Percentiles rank a stretch among this genome's conserved stretches.
phyloP scores from a whole-genome alignment of 2,113 vertebrate species.

The Xiphias gladius region DNA sequence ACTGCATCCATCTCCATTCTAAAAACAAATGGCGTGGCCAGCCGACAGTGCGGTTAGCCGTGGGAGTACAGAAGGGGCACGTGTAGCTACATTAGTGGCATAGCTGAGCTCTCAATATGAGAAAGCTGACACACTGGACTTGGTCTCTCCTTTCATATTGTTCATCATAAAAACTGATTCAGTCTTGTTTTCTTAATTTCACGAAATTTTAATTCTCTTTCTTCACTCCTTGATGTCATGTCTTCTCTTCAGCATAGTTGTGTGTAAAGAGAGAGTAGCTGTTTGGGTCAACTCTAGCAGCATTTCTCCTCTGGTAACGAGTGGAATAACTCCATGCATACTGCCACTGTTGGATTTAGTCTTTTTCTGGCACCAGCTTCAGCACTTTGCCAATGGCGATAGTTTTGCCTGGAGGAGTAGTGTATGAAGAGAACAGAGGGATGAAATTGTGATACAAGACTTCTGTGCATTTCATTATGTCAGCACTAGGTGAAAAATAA shows the following conservation, averaged over 20 bases:
- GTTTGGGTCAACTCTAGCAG: conserved; percentile 91
- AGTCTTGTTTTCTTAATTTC: conserved; percentile 80
- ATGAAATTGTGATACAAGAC: no score
- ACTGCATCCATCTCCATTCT: conserved; percentile 80
- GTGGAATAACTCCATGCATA: conserved; percentile 85
- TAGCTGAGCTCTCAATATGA: conserved; percentile 99
- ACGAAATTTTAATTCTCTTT: conserved; percentile 63
- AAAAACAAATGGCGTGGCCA: conserved; percentile 75
- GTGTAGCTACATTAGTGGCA: conserved; percentile 95
- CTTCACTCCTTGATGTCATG: conserved; percentile 54
- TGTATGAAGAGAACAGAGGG: not conserved
- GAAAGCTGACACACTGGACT: conserved; percentile 99
- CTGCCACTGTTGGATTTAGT: conserved; percentile 88
- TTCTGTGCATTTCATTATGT: not conserved
- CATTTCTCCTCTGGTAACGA: conserved; percentile 89
- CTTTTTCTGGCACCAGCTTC: conserved; percentile 99
- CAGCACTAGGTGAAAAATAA: not conserved
- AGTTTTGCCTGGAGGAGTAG: conserved; percentile 91
- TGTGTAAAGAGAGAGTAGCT: conserved; percentile 90
- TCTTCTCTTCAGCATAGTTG: conserved; percentile 84
- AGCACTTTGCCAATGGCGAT: conserved; percentile 99
- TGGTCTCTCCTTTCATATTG: conserved; percentile 80
- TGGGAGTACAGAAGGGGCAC: conserved; percentile 61
- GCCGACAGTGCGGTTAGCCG: conserved; percentile 47
- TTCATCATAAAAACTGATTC: conserved; percentile 85